These are phyloP conservation scores for Standfussiana lucernea DNA, from an alignment of 2,888 invertebrate genomes.

Conservation along the genomic window DNA sequence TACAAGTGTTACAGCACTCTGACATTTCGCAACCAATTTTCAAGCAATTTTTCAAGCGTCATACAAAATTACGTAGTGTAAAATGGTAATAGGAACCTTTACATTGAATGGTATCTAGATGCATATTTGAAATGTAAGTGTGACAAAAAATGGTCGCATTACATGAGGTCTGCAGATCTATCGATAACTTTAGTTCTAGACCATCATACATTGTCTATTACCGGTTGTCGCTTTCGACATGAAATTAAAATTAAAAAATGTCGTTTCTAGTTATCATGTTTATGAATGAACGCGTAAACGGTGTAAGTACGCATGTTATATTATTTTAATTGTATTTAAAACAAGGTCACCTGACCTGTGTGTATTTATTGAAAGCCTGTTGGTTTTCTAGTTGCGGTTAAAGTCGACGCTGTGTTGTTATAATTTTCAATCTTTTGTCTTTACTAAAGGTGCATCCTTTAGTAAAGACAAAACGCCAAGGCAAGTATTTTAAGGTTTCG, in stretches of 20 bases:
- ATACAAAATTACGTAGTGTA: conserved; percentile 24
- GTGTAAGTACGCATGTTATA: neutral
- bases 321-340: conserved; percentile 30
- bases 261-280: neutral
- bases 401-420: neutral
- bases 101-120: conserved; percentile 52
- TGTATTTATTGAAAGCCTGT: conserved; percentile 18
- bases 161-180: conserved; percentile 16
- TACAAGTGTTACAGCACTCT: conserved; percentile 64
- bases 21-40: conserved; percentile 61
- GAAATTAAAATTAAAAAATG: conserved; percentile 12
- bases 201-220: conserved; percentile 5
- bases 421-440: conserved; percentile 7
- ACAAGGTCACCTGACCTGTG: conserved; percentile 24
- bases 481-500: neutral
- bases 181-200: conserved; percentile 21
- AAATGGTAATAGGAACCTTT: conserved; percentile 62
- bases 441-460: neutral
- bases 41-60: conserved; percentile 37
- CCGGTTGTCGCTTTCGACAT: neutral
- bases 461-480: neutral
- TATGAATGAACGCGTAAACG: neutral
- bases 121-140: conserved; percentile 34
- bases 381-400: conserved; percentile 12
- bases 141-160: conserved; percentile 13